Evolutionary conservation across 64 coral and sea anemone species (phyloP).

Genomic region (Orbicella faveolata): DNA sequence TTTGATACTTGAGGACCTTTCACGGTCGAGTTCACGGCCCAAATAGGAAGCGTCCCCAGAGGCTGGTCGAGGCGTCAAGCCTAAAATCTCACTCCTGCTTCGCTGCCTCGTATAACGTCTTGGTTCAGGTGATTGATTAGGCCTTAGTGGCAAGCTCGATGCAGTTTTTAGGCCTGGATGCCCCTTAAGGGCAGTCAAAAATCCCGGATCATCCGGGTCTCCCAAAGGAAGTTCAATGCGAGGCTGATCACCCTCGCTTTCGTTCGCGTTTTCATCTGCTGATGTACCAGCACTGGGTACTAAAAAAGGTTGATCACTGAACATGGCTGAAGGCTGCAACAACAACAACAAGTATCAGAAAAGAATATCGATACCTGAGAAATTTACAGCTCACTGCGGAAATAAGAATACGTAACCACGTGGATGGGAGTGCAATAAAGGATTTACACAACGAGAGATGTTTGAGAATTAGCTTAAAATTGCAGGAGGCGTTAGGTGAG

Average conservation of each 20-base stretch:
- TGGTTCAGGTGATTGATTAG: conserved; percentile 5
- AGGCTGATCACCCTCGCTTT: neutral
- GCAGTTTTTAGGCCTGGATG: conserved; percentile 19
- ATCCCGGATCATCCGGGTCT: neutral
- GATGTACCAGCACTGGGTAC: neutral
- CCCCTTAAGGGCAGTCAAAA: neutral
- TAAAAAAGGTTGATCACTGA: neutral
- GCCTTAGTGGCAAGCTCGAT: conserved; percentile 27
- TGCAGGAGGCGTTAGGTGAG: too few relatives aligned
- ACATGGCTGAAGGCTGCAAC: neutral
- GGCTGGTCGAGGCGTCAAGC: neutral
- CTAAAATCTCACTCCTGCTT: conserved; percentile 46
- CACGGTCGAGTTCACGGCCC: neutral
- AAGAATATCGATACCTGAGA: too few relatives aligned
- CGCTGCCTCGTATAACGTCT: conserved; percentile 33
- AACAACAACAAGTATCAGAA: neutral
- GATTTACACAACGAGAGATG: too few relatives aligned
- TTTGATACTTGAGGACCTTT: conserved; percentile 27
- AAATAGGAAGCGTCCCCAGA: conserved; percentile 11
- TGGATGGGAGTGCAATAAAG: too few relatives aligned
- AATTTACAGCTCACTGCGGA: too few relatives aligned
- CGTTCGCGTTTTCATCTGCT: conserved; percentile 32
- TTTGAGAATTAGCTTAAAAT: too few relatives aligned
- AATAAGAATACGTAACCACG: too few relatives aligned
- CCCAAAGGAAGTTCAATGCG: neutral